Conservation (phyloP, 2,113 vertebrate genomes). For the Bucco capensis region DNA sequence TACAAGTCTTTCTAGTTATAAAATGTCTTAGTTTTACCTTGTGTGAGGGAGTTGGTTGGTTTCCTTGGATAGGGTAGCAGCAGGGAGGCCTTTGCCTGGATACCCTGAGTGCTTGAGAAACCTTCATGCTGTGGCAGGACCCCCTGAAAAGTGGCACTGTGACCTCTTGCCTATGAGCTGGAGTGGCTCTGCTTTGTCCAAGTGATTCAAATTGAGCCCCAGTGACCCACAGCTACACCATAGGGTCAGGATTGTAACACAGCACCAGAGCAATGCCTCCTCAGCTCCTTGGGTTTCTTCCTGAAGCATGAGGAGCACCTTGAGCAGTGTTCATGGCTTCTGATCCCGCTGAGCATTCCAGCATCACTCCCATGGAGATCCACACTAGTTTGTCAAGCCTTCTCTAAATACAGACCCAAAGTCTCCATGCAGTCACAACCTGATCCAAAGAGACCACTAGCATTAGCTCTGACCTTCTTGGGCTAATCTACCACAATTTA, state of each 20-base stretch:
- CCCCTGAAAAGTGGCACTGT: background rate
- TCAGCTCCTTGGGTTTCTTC: rapidly evolving
- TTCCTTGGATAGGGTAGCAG: background rate
- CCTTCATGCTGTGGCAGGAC: background rate
- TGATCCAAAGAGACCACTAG: background rate
- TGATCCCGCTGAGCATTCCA: background rate
- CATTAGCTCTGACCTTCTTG: background rate
- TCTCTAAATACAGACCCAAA: background rate
- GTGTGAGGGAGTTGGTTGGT: background rate
- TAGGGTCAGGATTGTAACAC: background rate
- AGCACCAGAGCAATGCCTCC: background rate
- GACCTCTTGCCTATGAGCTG: background rate
- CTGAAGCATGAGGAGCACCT: background rate
- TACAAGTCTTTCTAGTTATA: background rate
- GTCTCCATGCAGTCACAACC: background rate
- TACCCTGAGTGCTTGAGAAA: rapidly evolving
- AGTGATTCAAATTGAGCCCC: background rate
- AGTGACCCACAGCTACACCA: background rate
- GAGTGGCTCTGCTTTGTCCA: background rate
- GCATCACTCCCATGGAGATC: background rate
- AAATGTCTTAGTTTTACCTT: background rate
- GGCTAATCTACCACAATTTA: background rate
- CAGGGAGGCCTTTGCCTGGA: background rate
- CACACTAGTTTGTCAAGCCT: background rate
- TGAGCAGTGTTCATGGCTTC: background rate